These are phyloP conservation scores for Patella depressa DNA, from an alignment of 2,888 invertebrate species.

Conservation along the genomic window DNA sequence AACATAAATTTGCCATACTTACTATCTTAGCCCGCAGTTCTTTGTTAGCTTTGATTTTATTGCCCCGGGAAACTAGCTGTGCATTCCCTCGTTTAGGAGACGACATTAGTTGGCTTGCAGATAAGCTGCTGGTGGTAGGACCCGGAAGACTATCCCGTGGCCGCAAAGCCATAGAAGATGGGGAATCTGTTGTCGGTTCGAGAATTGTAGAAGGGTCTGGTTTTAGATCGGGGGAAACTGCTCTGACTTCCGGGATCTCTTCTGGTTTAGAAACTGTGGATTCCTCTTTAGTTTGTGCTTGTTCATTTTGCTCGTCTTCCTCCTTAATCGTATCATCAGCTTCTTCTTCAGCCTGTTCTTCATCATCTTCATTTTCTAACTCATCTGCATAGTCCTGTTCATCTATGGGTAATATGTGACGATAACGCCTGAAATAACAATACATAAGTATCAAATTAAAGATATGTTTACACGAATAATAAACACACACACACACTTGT, in stretches of 20 bases:
- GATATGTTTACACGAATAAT: too few relatives aligned
- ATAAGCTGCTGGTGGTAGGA: not conserved
- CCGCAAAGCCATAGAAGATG: not conserved
- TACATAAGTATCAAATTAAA: too few relatives aligned
- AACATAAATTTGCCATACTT: not conserved
- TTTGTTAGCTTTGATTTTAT: conserved; percentile 25
- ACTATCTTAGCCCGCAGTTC: conserved; percentile 43
- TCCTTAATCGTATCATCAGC: conserved; percentile 7
- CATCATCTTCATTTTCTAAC: conserved; percentile 10
- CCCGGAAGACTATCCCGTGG: not conserved
- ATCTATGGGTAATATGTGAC: conserved; percentile 16
- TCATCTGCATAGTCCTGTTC: conserved; percentile 6
- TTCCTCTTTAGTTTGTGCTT: not conserved
- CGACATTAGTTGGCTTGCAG: not conserved
- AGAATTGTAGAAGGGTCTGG: not conserved
- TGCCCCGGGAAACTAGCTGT: not conserved
- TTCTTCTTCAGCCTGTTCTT: conserved; percentile 14
- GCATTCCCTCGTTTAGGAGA: not conserved
- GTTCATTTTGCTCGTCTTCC: conserved; percentile 15
- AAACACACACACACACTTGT: too few relatives aligned
- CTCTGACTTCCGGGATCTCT: conserved; percentile 1
- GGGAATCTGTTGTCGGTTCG: not conserved
- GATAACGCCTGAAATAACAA: conserved; percentile 14
- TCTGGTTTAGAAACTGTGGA: not conserved
- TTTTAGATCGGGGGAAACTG: not conserved